Conservation (phyloP, 2,113 vertebrate species). For the Hydrochoerus hydrochaeris region DNA sequence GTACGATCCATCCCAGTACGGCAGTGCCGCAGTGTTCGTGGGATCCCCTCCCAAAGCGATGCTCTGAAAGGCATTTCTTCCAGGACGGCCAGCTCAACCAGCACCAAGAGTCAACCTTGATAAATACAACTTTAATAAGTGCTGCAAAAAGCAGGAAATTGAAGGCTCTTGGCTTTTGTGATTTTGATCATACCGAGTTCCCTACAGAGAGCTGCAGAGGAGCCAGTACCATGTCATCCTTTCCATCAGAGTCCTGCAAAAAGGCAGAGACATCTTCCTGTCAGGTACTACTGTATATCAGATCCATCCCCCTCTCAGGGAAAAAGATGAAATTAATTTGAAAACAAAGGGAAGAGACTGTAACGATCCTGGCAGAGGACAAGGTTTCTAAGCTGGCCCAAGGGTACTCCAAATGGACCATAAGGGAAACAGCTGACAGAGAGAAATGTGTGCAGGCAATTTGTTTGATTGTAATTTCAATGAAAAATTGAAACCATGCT, state of each 20-base stretch:
- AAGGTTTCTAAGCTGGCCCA: slow-evolving; percentile 57
- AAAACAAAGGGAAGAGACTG: slow-evolving; percentile 67
- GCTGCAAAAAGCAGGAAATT: slow-evolving; percentile 78
- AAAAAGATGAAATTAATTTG: slow-evolving; percentile 58
- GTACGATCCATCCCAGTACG: slow-evolving; percentile 32
- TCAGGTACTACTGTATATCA: slow-evolving; percentile 71
- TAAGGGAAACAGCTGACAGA: slow-evolving; percentile 70
- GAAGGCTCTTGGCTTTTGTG: slow-evolving; percentile 67
- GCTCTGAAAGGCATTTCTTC: slow-evolving; percentile 59
- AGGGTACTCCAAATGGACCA: slow-evolving; percentile 64
- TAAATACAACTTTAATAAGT: slow-evolving; percentile 79
- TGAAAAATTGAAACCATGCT: slow-evolving; percentile 80
- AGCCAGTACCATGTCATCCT: slow-evolving; percentile 43
- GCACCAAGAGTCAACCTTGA: slow-evolving; percentile 73
- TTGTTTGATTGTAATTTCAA: slow-evolving; percentile 80
- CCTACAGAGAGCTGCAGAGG: slow-evolving; percentile 63
- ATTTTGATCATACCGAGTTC: slow-evolving; percentile 66
- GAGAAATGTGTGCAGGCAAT: slow-evolving; percentile 78
- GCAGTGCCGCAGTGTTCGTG: slow-evolving; percentile 16
- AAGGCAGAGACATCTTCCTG: slow-evolving; percentile 46
- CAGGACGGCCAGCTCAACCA: slow-evolving; percentile 49
- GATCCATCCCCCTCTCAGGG: slow-evolving; percentile 37
- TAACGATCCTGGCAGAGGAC: slow-evolving; percentile 69
- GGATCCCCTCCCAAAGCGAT: slow-evolving; percentile 65
- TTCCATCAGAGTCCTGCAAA: slow-evolving; percentile 61